Percentiles rank a stretch among this genome's conserved stretches.
Evolutionary conservation across 2,888 invertebrate genomes (phyloP).

Genomic region (Volucella zonaria): DNA sequence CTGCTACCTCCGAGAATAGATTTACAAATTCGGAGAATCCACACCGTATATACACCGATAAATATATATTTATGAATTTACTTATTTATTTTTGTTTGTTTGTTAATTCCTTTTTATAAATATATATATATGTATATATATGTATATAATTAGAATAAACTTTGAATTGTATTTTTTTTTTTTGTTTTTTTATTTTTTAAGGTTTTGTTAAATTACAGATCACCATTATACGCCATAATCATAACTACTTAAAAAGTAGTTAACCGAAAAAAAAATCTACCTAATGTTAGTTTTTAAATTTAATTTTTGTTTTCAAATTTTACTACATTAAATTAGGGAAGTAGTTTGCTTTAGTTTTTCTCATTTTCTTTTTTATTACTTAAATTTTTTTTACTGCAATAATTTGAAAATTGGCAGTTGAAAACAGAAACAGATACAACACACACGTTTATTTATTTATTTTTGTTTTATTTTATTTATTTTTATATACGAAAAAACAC

Average conservation of each 20-base stretch:
- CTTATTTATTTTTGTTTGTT: neutral
- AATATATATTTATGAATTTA: slow-evolving; percentile 30
- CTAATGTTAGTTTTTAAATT: slow-evolving; percentile 70
- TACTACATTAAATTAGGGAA: slow-evolving; percentile 66
- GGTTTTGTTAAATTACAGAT: slow-evolving; percentile 53
- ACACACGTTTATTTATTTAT: slow-evolving; percentile 62
- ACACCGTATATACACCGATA: slow-evolving; percentile 71
- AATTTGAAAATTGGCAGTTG: slow-evolving; percentile 71
- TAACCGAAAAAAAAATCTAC: slow-evolving; percentile 67
- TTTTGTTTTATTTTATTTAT: slow-evolving; percentile 31
- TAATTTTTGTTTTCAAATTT: slow-evolving; percentile 57
- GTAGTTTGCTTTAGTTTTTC: slow-evolving; percentile 61
- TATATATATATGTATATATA: slow-evolving; percentile 42
- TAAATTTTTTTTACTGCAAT: slow-evolving; percentile 54
- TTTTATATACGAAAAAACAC: slow-evolving; percentile 68
- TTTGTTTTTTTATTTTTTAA: slow-evolving; percentile 9
- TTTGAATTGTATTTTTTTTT: slow-evolving; percentile 43
- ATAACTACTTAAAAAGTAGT: slow-evolving; percentile 66
- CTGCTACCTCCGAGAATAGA: slow-evolving; percentile 64
- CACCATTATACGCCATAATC: slow-evolving; percentile 65
- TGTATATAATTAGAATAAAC: slow-evolving; percentile 66
- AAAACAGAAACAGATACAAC: slow-evolving; percentile 67
- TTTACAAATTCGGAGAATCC: slow-evolving; percentile 71
- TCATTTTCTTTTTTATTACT: slow-evolving; percentile 35
- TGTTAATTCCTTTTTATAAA: slow-evolving; percentile 34